phyloP scores from a whole-genome alignment of 2,113 vertebrate species.

The Ophthalmolycus amberensis region DNA sequence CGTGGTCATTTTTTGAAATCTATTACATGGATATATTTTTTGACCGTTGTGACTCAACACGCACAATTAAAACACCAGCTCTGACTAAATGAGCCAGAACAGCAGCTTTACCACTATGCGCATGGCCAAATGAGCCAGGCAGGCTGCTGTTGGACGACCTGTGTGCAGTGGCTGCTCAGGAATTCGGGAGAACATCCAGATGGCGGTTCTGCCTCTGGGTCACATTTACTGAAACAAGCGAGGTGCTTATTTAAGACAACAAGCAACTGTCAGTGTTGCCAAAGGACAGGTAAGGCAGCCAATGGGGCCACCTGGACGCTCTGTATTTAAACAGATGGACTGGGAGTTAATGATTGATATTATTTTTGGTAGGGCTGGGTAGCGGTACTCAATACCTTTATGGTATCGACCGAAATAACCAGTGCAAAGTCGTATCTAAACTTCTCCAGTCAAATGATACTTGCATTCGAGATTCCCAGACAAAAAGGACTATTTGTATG shows the following conservation, averaged over 20 bases:
- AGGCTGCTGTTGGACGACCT: conserved; percentile 3
- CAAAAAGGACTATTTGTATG: not conserved
- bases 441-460: not conserved
- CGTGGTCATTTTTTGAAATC: not conserved
- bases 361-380: not conserved
- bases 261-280: not conserved
- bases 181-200: conserved; percentile 23
- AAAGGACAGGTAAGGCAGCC: not conserved
- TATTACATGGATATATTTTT: not conserved
- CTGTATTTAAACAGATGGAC: conserved; percentile 5
- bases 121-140: conserved; percentile 11
- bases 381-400: not conserved
- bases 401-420: not conserved
- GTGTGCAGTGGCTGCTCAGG: conserved; percentile 8
- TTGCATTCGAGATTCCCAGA: not conserved
- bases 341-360: not conserved
- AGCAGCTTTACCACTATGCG: conserved; percentile 8
- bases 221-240: conserved; percentile 21
- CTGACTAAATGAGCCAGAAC: conserved; percentile 14
- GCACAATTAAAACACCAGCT: not conserved
- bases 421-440: not conserved
- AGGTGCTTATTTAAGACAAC: conserved; percentile 21
- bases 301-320: not conserved
- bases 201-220: conserved; percentile 23
- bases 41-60: not conserved